Evolutionary conservation across 2,113 vertebrate genomes (phyloP).

Genomic region (Pionites leucogaster): DNA sequence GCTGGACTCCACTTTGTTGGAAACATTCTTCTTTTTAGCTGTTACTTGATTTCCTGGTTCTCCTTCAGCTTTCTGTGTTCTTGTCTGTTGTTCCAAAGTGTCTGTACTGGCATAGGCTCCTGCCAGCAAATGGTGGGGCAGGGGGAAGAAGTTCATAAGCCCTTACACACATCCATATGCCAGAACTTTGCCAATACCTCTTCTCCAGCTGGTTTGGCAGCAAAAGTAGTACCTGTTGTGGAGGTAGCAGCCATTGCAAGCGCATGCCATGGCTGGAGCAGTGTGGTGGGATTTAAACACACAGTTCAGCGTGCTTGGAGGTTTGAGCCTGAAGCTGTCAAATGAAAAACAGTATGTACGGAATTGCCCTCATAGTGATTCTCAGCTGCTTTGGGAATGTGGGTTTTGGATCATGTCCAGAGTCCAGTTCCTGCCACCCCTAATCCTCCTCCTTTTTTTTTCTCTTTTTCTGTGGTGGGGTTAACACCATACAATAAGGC

Average conservation of each 20-base stretch:
- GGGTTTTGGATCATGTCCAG: not conserved
- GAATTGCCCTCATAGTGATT: conserved; percentile 17
- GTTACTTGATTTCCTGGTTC: not conserved
- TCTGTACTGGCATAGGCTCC: not conserved
- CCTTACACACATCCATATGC: not conserved
- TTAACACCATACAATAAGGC: not conserved
- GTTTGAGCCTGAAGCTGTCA: not conserved
- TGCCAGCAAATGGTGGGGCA: not conserved
- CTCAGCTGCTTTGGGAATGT: not conserved
- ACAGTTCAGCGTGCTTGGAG: not conserved
- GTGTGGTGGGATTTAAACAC: not conserved
- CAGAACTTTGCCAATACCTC: conserved; percentile 14
- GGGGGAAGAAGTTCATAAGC: not conserved
- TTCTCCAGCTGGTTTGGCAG: conserved; percentile 18
- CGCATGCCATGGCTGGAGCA: not conserved
- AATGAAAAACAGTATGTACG: not conserved
- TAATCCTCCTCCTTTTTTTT: accelerated
- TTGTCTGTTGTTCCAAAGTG: not conserved
- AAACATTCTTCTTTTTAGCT: not conserved
- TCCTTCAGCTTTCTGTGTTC: not conserved
- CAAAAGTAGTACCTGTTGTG: not conserved
- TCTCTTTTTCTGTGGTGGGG: not conserved
- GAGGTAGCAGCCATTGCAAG: not conserved
- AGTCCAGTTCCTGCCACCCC: not conserved
- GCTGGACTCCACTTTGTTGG: not conserved